Conservation (phyloP, 2,888 invertebrate genomes). For the Iphiclides podalirius region DNA sequence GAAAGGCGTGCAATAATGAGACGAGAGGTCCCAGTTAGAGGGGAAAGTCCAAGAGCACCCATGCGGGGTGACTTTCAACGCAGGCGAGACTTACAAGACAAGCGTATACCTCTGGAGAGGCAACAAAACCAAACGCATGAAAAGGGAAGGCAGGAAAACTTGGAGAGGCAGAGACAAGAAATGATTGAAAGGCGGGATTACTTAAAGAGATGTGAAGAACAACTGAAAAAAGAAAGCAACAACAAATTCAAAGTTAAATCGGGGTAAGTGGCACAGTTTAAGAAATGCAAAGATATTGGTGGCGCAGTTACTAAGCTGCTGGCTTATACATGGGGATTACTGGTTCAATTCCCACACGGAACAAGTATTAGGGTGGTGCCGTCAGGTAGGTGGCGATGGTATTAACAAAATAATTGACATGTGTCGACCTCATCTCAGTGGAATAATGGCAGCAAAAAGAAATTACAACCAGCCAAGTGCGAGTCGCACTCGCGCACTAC, state of each 20-base stretch:
- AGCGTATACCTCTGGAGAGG: background rate
- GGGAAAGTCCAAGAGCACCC: background rate
- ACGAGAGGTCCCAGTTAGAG: background rate
- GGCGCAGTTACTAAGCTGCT: too few species aligned
- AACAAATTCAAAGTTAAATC: background rate
- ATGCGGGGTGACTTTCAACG: background rate
- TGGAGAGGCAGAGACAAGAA: background rate
- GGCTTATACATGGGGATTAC: too few species aligned
- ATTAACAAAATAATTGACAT: too few species aligned
- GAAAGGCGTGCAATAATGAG: background rate
- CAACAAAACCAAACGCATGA: background rate
- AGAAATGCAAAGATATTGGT: too few species aligned
- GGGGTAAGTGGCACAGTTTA: constrained; percentile 14
- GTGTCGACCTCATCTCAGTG: too few species aligned
- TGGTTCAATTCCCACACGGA: too few species aligned
- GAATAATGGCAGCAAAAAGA: too few species aligned
- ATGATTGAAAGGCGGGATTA: background rate
- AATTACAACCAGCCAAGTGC: too few species aligned
- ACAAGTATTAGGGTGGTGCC: too few species aligned
- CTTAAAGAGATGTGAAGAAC: background rate
- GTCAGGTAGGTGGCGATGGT: too few species aligned
- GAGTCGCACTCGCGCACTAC: too few species aligned
- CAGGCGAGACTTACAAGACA: background rate
- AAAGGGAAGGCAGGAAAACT: background rate
- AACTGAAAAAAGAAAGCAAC: constrained; percentile 4